phyloP scores from a whole-genome alignment of 2,888 invertebrate species.

The Tipula vernalis region DNA sequence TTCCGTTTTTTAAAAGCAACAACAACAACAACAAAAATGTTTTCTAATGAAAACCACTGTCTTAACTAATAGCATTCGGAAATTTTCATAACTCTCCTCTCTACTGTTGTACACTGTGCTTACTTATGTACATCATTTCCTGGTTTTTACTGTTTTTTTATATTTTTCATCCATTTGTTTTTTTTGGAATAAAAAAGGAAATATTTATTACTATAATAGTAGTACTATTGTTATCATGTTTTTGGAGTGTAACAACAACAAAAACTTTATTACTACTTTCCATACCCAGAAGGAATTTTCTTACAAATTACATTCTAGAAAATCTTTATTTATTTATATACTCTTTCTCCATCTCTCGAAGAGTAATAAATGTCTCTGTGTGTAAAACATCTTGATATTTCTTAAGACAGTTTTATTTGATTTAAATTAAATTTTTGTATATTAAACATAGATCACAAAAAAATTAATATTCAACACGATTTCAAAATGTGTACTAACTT shows the following conservation, averaged over 20 bases:
- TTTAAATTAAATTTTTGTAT: neutral
- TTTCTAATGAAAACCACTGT: neutral
- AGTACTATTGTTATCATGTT: neutral
- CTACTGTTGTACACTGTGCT: neutral
- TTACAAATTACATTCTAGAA: neutral
- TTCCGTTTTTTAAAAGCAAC: neutral
- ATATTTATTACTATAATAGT: neutral
- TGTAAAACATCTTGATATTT: neutral
- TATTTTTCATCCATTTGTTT: neutral
- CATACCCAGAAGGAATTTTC: neutral
- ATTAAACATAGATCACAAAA: neutral
- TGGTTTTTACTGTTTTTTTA: neutral
- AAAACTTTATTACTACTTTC: neutral
- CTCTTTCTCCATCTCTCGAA: neutral
- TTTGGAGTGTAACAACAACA: neutral
- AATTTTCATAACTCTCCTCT: neutral
- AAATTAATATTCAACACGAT: neutral
- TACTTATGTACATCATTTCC: neutral
- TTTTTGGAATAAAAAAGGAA: neutral
- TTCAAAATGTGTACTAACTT: neutral
- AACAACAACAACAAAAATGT: neutral
- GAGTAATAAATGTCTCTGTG: neutral
- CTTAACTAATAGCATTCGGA: conserved; percentile 4
- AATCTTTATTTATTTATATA: neutral
- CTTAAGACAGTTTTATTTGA: neutral